Base-by-base conservation (phyloP, 2,113 vertebrate genomes). In the Capra hircus region DNA sequence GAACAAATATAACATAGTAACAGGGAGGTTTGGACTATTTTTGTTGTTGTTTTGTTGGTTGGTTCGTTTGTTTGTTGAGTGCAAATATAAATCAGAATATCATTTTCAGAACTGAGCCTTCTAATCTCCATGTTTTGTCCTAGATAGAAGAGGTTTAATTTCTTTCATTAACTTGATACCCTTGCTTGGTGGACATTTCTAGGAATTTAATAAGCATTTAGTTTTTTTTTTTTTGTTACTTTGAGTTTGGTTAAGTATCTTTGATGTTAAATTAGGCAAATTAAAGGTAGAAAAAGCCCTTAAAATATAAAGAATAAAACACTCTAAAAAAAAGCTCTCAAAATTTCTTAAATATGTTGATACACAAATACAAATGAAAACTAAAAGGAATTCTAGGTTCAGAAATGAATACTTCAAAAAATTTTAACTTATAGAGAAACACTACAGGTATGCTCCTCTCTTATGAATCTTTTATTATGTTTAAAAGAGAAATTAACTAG, bases 401-500 rank as follows among this genome's bases (percentile, higher is more conserved):
- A 53, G 23, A 95, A 89, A 89, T 91, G 40, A 96, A 84, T 93
- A n/a, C n/a, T 96, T 93, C 45, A 71, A 82, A 77, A 91, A 71
- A 50, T 52, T 92, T 97, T 78, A 67, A 55, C 9, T 90, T 92
- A 27, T 33, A 82, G 45, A 19, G 67, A 62, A 84, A 91, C 81
- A 17, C 36, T 95, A 50, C 23, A 71, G 36, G 53, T 88, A 88
- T 43, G 33, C 53, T 59, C 27, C 74, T 93, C 53, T 23, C 28
- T 96, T 94, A 33, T 45, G 12, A 85, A 30, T 87, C 86, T 91
- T 97, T 97, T 92, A 55, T 74, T 62, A 33, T 86, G 83, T 59
- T 90, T 95, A 9, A 50, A 94, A 97, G 55, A 98, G 94, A 98
- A 97, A 98, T 97, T 88, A 94, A 94, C 62, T 91, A 60, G 96